Evolutionary conservation across 2,888 invertebrate genomes (phyloP), one percentile per base, ranked within the genome.

Genomic region (Cheilosia impressa): DNA sequence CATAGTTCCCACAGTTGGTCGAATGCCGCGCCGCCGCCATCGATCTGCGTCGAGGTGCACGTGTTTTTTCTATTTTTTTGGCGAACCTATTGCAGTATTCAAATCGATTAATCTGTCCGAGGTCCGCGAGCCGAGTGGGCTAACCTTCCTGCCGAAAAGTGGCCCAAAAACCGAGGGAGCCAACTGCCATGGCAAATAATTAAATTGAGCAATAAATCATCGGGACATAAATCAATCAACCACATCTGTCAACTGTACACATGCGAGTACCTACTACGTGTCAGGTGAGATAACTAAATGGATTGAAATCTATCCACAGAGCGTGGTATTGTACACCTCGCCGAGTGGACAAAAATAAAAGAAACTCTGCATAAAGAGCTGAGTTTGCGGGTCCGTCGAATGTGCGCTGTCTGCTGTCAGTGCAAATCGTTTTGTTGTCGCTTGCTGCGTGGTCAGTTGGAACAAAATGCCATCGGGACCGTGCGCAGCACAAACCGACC

Each of bases 141-240:
- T 55, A 31, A 76, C 66, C 45, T 60, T 66, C 41, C 50, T 52
- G 27, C 27, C 31, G 27, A 55, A 65, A 52, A 43, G 43, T 17
- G 4, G 31, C 9, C 47, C 43, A 55, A 62, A 47, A 55, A 63
- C n/a, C 58, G 15, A 58, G 57, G 57, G 69, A 63, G 53, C 52
- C 47, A 60, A 50, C 13, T 68, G 60, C 22, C 53, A 55, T 85
- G 85, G 85, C 85, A 85, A 85, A 85, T 85, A 85, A 85, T 85
- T 85, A 85, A 85, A 85, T 85, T 85, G 80, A 85, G 80, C 80
- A 80, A 85, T 85, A 85, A 85, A 80, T 85, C 85, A 85, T 85
- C 76, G 80, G 65, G 72, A 76, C 81, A 85, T 81, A 85, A 80
- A 76, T 85, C 85, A 85, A 85, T 85, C 85, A 76, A 62, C 80